Evolutionary conservation across 2,888 invertebrate species (phyloP), one percentile per base, ranked within the genome.

Genomic region (Yponomeuta plumbellus): DNA sequence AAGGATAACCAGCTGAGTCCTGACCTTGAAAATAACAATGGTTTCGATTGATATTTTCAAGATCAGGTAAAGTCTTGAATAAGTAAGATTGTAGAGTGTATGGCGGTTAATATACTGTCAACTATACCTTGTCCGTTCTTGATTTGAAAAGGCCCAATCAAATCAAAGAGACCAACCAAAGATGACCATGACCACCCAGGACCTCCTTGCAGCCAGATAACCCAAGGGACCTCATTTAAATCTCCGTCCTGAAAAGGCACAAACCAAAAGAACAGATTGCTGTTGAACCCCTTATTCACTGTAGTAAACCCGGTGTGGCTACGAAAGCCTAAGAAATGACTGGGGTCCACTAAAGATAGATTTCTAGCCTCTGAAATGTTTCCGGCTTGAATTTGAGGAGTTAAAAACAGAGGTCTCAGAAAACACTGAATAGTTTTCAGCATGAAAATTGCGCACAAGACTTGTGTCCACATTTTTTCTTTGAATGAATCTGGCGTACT

Each of bases 191-290:
- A n/a, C 3, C 92, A 93, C 23, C 86, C 96, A 0, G 96, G 96
- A 0, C 96, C 96, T 39, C 96, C 96, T 92, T 96, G 94, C 11
- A 96, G 83, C 96, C 96, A 96, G 69, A 96, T 92, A 21, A 95
- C 86, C 62, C 96, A 79, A 0, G 96, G 96, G 11, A 67, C 65
- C 11, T 21, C 58, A 21, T 34, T 56, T 20, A 61, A 61, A 11
- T 78, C 77, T 71, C 81, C 86, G n/a, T 73, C 61, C 13, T 8
- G 21, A 21, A 21, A 63, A 0, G 95, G 95, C 74, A 96, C 95
- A 77, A 94, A 96, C 96, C 96, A 96, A 81, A 96, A 96, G 85
- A 95, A 96, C 75, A 95, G 80, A 78, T 96, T 95, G 0, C 95
- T 95, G 74, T 94, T 91, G 74, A 89, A 93, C 22, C 90, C 76